Evolutionary conservation across 2,888 invertebrate genomes (phyloP).

Genomic region (Automeris io): DNA sequence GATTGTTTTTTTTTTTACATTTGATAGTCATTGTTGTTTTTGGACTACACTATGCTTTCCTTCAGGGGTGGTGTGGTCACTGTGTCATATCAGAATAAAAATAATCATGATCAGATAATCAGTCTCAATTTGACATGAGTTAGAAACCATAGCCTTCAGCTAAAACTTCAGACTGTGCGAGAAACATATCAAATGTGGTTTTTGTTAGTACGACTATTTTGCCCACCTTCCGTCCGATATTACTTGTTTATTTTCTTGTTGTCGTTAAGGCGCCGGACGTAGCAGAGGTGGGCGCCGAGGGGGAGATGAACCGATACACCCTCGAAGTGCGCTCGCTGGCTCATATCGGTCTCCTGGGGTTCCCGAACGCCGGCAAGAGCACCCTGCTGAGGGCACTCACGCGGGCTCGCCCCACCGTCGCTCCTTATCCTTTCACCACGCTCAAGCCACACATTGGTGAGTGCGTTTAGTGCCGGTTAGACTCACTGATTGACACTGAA

Average conservation of each 20-base stretch:
- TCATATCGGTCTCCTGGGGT: conserved; percentile 85
- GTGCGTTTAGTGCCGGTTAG: too few relatives aligned
- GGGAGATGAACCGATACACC: conserved; percentile 84
- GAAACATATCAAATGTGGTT: too few relatives aligned
- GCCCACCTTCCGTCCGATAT: neutral
- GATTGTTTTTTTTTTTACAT: too few relatives aligned
- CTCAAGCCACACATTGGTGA: conserved; percentile 85
- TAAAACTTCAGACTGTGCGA: too few relatives aligned
- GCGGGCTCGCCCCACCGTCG: conserved; percentile 92
- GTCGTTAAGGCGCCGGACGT: conserved; percentile 83
- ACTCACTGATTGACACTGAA: too few relatives aligned
- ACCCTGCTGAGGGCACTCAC: conserved; percentile 90
- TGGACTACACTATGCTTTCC: too few relatives aligned
- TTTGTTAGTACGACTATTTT: neutral
- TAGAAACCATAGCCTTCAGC: too few relatives aligned
- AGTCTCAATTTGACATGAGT: too few relatives aligned
- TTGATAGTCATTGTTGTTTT: too few relatives aligned
- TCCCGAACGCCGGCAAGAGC: conserved; percentile 97
- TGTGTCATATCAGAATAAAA: too few relatives aligned
- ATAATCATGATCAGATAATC: too few relatives aligned
- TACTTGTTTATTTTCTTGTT: neutral
- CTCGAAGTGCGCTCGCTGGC: conserved; percentile 96
- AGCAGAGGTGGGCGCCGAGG: conserved; percentile 90
- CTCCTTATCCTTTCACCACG: conserved; percentile 96
- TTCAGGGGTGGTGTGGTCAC: too few relatives aligned